Conservation (phyloP, 2,888 invertebrate species). For the Noctua janthe region DNA sequence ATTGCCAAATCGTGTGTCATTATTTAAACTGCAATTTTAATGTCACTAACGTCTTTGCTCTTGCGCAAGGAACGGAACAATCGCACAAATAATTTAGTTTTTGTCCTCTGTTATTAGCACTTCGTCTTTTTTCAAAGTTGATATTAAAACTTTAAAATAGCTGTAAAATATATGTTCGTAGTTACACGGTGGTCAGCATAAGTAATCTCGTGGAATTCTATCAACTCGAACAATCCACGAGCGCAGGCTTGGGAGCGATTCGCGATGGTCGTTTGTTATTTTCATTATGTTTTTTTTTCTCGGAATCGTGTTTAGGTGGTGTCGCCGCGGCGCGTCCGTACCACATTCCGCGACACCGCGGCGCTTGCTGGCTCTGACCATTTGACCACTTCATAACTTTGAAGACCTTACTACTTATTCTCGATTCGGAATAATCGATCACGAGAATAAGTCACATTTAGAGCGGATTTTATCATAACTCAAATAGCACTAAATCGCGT, state of each 20-base stretch:
- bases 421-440: conserved; percentile 20
- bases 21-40: conserved; percentile 33
- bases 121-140: conserved; percentile 14
- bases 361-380: conserved; percentile 82
- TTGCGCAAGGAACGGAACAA: conserved; percentile 32
- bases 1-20: conserved; percentile 43
- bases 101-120: conserved; percentile 23
- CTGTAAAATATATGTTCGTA: conserved; percentile 2
- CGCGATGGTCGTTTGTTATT: conserved; percentile 75
- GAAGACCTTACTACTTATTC: conserved; percentile 68
- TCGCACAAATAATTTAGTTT: conserved; percentile 30
- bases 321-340: conserved; percentile 79
- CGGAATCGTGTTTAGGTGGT: conserved; percentile 81
- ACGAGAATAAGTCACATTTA: conserved; percentile 54
- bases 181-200: conserved; percentile 21
- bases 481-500: neutral
- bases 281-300: conserved; percentile 78
- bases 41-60: conserved; percentile 15
- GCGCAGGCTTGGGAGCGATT: conserved; percentile 66
- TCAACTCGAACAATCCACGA: conserved; percentile 57
- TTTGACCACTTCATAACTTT: conserved; percentile 80
- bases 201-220: conserved; percentile 56
- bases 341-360: conserved; percentile 87
- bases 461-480: neutral
- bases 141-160: conserved; percentile 3